Percentiles rank a stretch among this genome's conserved stretches.
Conservation (phyloP, 1,140 invertebrate genomes). For the Diprion similis region DNA sequence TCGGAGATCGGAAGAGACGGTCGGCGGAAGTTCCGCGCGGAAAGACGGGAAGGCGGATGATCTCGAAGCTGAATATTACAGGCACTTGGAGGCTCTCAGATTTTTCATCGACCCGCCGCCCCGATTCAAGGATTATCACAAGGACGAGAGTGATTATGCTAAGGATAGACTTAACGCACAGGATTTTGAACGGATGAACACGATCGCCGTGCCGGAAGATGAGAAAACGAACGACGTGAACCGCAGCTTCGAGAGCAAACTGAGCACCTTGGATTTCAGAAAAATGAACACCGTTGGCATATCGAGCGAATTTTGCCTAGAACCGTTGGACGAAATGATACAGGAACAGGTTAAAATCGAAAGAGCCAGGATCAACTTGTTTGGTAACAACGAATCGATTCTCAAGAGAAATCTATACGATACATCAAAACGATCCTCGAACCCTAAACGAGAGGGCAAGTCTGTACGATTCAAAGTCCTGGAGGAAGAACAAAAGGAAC, state of each 20-base stretch:
- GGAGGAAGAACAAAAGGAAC: conserved; percentile 19
- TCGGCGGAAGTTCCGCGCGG: not conserved
- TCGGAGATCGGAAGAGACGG: not conserved
- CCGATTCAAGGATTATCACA: conserved; percentile 28
- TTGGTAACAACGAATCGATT: conserved; percentile 35
- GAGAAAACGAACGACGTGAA: conserved; percentile 27
- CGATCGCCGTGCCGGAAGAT: conserved; percentile 44
- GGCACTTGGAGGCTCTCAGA: conserved; percentile 46
- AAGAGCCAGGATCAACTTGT: conserved; percentile 39
- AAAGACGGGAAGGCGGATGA: conserved; percentile 1
- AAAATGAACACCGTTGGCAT: conserved; percentile 56
- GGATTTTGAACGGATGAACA: conserved; percentile 55
- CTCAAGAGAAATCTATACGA: conserved; percentile 30
- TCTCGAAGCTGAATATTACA: conserved; percentile 42
- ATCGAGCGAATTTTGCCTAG: conserved; percentile 24
- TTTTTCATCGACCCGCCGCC: conserved; percentile 48
- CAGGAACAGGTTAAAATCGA: conserved; percentile 38
- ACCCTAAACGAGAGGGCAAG: conserved; percentile 31
- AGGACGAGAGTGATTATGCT: conserved; percentile 33
- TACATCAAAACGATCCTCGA: conserved; percentile 21
- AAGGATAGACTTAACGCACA: conserved; percentile 47
- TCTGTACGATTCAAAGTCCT: conserved; percentile 48
- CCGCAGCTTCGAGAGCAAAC: conserved; percentile 38
- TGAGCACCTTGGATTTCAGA: conserved; percentile 52
- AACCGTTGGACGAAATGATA: conserved; percentile 22